Evolutionary conservation across 2,113 vertebrate species (phyloP), one percentile per base, ranked within the genome.

Genomic region (Alosa alosa): DNA sequence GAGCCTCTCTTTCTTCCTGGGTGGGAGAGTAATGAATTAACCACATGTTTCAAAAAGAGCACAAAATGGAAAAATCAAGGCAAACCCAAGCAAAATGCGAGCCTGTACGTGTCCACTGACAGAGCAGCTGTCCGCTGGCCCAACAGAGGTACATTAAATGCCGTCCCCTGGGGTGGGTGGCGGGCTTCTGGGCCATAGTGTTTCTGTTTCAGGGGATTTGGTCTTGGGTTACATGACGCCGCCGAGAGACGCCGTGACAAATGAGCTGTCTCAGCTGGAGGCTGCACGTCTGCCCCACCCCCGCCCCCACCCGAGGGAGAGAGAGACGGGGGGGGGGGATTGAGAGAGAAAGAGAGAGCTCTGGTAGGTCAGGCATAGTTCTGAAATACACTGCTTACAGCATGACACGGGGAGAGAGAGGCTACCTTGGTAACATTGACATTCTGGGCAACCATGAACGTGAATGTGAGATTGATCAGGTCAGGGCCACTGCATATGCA

Each of bases 381-480:
- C 52, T 57, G 52, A 57, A 17, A 1, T 50, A 57, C 17, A 49
- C 47, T 49, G 47, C 47, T 47, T 72, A 3, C 11, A 1, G 46
- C 55, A 82, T 85, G 44, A n/a, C 39, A 41, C 47, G 13, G 8
- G 41, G 64, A 46, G 22, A 31, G 9, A 15, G 31, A 9, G 15
- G 78, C 91, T 97, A 99, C 98, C 98, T 98, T 96, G 82, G 98
- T 97, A 84, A 95, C 90, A 90, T 97, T 97, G 6, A 95, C 91
- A 88, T 87, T 97, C 93, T 98, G 98, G 0, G 97, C 96, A 89
- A 99, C 96, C 95, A 99, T 95, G 94, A 97, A 99, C 81, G 97
- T 98, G 93, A 98, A 99, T 93, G 94, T 98, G 91, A 99, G 96
- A 94, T 99, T 99, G 91, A 99, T 97, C 92, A 99, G 95, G 91